Base-by-base conservation (phyloP, 2,113 vertebrate genomes). In the Leptosomus discolor region DNA sequence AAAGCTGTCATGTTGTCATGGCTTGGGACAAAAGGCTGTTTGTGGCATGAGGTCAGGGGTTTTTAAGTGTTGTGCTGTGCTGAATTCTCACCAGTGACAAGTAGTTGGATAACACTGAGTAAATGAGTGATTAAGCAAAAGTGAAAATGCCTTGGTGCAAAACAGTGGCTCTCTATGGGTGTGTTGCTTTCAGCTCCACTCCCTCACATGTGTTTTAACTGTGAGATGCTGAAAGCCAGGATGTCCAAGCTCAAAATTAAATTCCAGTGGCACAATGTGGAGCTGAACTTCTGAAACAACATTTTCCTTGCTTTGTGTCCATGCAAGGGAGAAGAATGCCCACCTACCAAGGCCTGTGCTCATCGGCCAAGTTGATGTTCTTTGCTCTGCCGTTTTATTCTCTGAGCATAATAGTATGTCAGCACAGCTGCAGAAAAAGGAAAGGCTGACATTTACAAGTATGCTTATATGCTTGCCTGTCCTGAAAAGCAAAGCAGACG, bases 41-140 rank as follows among this genome's bases (percentile, higher is more conserved):
- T 15, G 4, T 58, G 76, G n/a, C 53, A 34, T 0, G 0, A 36
- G 24, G 26, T 30, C 30, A 57, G 41, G 37, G 43, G 2, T 1
- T 8, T 39, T 29, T 24, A 41, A 51, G 10, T n/a, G 36, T 29
- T 0, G 0, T 12, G 15, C 41, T 57, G 0, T 2, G 2, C 6
- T 3, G 4, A 23, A 7, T n/a, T 50, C 85, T 56, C 22, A 24
- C 12, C 0, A 3, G 5, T 56, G 57, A 48, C 5, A 3, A 61
- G 27, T 6, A 43, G 36, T 1, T 61, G 67, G 57, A 39, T 85
- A 46, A 63, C 29, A 74, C 19, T 26, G 53, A 39, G 14, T 39
- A 46, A 45, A 29, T 15, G 39, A 26, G 23, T 6, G 9, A 19
- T 41, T 37, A 48, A 65, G 3, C 18, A 22, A 43, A 58, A 68